These are phyloP conservation scores for Ichneumoninae sp. DNA, from an alignment of 2,888 invertebrate species.

Conservation along the genomic window DNA sequence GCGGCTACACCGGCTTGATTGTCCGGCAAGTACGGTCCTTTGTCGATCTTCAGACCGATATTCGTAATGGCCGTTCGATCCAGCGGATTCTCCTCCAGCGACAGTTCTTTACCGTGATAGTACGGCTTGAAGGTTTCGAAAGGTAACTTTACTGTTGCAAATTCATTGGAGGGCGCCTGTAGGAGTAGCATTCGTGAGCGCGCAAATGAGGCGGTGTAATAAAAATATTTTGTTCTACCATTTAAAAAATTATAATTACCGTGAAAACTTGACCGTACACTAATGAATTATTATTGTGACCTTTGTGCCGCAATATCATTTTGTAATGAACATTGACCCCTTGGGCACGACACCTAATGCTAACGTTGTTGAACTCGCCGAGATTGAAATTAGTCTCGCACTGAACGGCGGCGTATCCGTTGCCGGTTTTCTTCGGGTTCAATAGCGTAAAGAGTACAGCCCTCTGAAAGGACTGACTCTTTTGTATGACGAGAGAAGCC, in stretches of 20 bases:
- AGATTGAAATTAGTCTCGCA: constrained; percentile 79
- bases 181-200: constrained; percentile 55
- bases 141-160: constrained; percentile 78
- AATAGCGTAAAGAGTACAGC: constrained; percentile 84
- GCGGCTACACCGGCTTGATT: constrained; percentile 84
- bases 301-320: constrained; percentile 82
- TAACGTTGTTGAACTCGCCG: constrained; percentile 75
- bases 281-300: constrained; percentile 77
- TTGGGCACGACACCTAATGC: constrained; percentile 81
- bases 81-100: constrained; percentile 79
- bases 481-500: constrained; percentile 82
- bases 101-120: constrained; percentile 80
- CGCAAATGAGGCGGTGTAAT: neutral
- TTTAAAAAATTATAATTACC: constrained; percentile 68
- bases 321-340: constrained; percentile 83
- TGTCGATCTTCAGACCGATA: constrained; percentile 84
- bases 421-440: constrained; percentile 84
- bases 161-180: constrained; percentile 79
- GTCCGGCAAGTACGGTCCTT: constrained; percentile 83
- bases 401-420: constrained; percentile 83
- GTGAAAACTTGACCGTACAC: constrained; percentile 83
- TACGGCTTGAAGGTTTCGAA: constrained; percentile 83
- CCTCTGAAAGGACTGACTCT: constrained; percentile 80
- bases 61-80: constrained; percentile 82
- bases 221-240: constrained; percentile 11